Conservation (phyloP, 2,888 invertebrate species). For the Achlya flavicornis region DNA sequence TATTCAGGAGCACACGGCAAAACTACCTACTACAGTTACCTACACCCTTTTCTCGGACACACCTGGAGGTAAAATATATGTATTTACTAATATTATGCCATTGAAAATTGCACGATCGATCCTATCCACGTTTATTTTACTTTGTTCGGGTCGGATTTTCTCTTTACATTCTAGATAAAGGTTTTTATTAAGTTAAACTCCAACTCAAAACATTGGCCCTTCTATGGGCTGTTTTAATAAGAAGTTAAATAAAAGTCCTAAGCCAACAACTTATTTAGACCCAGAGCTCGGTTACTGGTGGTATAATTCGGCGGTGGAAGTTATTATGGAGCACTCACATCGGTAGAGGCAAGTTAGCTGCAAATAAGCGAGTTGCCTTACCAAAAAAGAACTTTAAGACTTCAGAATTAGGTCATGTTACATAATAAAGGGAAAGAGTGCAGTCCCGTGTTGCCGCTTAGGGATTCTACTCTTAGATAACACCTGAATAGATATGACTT, state of each 20-base stretch:
- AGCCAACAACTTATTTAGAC: slow-evolving; percentile 45
- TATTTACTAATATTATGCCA: neutral
- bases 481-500: neutral
- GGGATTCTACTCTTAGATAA: slow-evolving; percentile 1
- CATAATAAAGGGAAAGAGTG: slow-evolving; percentile 5
- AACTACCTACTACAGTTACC: too few relatives aligned
- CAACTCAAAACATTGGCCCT: slow-evolving; percentile 28
- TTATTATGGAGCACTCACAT: slow-evolving; percentile 34
- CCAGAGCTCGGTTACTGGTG: slow-evolving; percentile 30
- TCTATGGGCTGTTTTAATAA: slow-evolving; percentile 37
- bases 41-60: neutral
- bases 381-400: slow-evolving; percentile 22
- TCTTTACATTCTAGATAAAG: slow-evolving; percentile 15
- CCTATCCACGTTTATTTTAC: slow-evolving; percentile 1
- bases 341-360: slow-evolving; percentile 22
- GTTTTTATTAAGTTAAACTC: slow-evolving; percentile 25
- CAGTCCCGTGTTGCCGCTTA: neutral
- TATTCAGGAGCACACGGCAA: too few relatives aligned
- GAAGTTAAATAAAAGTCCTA: slow-evolving; percentile 45
- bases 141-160: neutral
- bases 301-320: slow-evolving; percentile 26
- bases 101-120: neutral
- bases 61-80: neutral
- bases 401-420: neutral
- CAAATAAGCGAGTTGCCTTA: neutral